Conservation (phyloP, 2,797 vertebrate genomes). For the Aulostomus chinensis region DNA sequence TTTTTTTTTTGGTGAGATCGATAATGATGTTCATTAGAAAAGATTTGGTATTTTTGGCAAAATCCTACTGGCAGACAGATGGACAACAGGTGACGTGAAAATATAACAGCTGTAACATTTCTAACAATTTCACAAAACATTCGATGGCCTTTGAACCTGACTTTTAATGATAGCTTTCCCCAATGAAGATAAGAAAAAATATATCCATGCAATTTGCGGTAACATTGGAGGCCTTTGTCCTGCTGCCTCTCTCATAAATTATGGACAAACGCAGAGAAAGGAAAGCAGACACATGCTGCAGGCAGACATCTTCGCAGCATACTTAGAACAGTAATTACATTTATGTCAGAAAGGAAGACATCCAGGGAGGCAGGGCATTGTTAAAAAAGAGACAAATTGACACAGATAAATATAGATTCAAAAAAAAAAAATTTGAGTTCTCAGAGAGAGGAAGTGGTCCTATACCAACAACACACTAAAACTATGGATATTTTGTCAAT, state of each 20-base stretch:
- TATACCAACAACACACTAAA: conserved; percentile 4
- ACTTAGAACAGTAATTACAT: conserved; percentile 51
- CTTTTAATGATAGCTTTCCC: background rate
- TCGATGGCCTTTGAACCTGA: too few relatives aligned
- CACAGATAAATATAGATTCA: conserved; percentile 29
- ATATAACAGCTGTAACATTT: too few relatives aligned
- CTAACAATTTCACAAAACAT: too few relatives aligned
- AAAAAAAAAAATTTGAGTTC: conserved; percentile 15
- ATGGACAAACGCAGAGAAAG: conserved; percentile 27
- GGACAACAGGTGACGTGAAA: too few relatives aligned
- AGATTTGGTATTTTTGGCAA: too few relatives aligned
- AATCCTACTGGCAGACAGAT: too few relatives aligned
- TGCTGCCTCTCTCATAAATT: conserved; percentile 37
- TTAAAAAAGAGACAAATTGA: conserved; percentile 17
- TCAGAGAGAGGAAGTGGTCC: conserved; percentile 3
- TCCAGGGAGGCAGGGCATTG: conserved; percentile 12
- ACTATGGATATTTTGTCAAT: conserved; percentile 15
- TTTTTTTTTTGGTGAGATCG: too few relatives aligned
- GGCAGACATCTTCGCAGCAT: conserved; percentile 17
- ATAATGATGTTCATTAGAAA: too few relatives aligned
- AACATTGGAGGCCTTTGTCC: conserved; percentile 10
- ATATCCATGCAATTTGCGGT: conserved; percentile 8
- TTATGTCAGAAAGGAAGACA: conserved; percentile 20
- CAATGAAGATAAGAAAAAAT: too few relatives aligned
- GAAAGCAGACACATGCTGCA: conserved; percentile 14